A percentile compares a stretch with the other conserved stretches of the same genome.
Conservation (phyloP, 1,140 invertebrate genomes). For the Hesperophylax magnus region DNA sequence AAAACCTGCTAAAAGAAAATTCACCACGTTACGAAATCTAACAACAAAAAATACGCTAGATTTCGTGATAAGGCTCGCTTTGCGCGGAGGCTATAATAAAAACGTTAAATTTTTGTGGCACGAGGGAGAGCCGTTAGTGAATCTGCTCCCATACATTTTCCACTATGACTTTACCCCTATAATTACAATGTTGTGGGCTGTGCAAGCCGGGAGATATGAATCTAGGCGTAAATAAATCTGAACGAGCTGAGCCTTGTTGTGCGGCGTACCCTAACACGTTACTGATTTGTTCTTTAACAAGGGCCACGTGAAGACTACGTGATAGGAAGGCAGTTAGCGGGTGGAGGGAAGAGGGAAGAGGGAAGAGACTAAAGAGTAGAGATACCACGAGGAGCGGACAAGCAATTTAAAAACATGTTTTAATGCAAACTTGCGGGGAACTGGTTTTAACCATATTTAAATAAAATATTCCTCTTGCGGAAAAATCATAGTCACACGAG, state of each 20-base stretch:
- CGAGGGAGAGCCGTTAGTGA: conserved; percentile 27
- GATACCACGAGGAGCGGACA: too few species aligned
- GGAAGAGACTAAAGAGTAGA: too few species aligned
- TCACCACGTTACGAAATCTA: neutral
- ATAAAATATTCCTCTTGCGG: too few species aligned
- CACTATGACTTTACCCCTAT: conserved; percentile 37
- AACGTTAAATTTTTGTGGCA: conserved; percentile 37
- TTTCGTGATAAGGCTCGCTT: conserved; percentile 1
- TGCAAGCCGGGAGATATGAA: conserved; percentile 36
- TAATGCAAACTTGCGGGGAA: too few species aligned
- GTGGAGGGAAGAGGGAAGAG: neutral
- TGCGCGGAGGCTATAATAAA: conserved; percentile 15
- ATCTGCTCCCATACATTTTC: conserved; percentile 35
- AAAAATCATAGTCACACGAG: too few species aligned
- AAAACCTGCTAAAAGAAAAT: neutral
- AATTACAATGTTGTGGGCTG: conserved; percentile 36
- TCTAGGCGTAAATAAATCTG: conserved; percentile 34
- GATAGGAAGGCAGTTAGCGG: neutral
- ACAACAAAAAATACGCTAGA: neutral
- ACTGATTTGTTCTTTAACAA: conserved; percentile 34
- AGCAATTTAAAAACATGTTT: too few species aligned
- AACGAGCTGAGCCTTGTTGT: conserved; percentile 27
- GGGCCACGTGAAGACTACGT: conserved; percentile 19
- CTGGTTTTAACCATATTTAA: too few species aligned
- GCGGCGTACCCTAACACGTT: conserved; percentile 21